Base-by-base conservation (phyloP, 2,888 invertebrate species). In the Trisateles emortualis region DNA sequence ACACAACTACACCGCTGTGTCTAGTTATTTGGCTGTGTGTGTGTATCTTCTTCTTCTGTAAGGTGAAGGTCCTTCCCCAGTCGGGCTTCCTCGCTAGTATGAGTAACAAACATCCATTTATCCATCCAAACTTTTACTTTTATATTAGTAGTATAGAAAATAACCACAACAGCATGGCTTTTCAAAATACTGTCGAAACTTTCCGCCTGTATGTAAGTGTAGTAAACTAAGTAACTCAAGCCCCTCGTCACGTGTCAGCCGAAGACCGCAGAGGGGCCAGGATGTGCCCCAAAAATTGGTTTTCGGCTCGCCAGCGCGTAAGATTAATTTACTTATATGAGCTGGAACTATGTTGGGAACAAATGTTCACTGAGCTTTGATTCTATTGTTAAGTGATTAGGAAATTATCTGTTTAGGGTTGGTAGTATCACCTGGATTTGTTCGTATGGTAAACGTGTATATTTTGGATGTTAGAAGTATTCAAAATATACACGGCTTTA, bases 191-290 rank as follows among this genome's bases (percentile, higher is more conserved):
- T 43, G 30, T 35, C 35, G 11, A 35, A 52, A 42, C 57, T 60
- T 39, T 17, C 4, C 14, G 48, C 13, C 66, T 24, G 64, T 79
- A 53, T 74, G 72, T 74, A 32, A 42, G 49, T 26, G 24, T 50
- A 69, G 60, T 60, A 70, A 81, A 79, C 78, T 79, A 70, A 80
- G 74, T 74, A 75, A 77, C 67, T 67, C 41, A 9, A 14, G 59
- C 68, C 83, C 85, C 84, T 84, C 81, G 79, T 85, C 86, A 84
- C 74, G 66, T 79, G 85, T 85, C 84, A 80, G 52, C 65, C 39
- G 68, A 49, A 64, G 61, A 78, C 83, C 83, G 70, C 78, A 71
- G 55, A 33, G 40, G 60, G 59, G 65, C 51, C 75, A 69, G 74
- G 69, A 72, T 74, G 65, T 67, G 52, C 60, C 75, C 80, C 79